Conservation (phyloP, 2,888 invertebrate species). For the Patella caerulea region DNA sequence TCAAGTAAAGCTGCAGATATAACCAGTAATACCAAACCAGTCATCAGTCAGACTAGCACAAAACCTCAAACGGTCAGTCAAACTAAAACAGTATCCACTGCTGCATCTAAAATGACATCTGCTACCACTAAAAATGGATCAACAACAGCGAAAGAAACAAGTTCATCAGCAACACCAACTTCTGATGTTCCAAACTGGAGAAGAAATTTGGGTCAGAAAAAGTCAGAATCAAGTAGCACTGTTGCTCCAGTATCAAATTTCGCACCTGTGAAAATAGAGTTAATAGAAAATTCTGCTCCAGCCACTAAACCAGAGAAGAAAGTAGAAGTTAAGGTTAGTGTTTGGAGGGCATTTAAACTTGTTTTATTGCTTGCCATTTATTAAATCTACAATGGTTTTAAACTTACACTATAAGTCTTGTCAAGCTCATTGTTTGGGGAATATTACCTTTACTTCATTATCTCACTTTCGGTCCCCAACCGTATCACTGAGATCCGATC, state of each 20-base stretch:
- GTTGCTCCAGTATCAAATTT: slow-evolving; percentile 21
- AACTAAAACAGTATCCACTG: slow-evolving; percentile 22
- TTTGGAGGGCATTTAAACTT: too few relatives aligned
- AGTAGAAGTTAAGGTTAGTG: slow-evolving; percentile 29
- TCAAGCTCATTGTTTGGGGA: too few relatives aligned
- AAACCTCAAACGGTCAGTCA: slow-evolving; percentile 18
- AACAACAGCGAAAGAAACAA: slow-evolving; percentile 22
- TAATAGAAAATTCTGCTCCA: slow-evolving; percentile 53
- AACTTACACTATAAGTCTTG: too few relatives aligned
- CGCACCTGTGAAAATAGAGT: slow-evolving; percentile 56
- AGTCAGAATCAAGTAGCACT: slow-evolving; percentile 23
- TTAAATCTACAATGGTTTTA: too few relatives aligned
- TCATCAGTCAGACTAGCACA: not conserved
- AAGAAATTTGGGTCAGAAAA: slow-evolving; percentile 39
- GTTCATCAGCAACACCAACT: slow-evolving; percentile 12
- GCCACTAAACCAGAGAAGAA: slow-evolving; percentile 34
- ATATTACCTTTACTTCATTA: too few relatives aligned
- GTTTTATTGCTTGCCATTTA: too few relatives aligned
- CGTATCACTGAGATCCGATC: too few relatives aligned
- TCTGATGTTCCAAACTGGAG: slow-evolving; percentile 49
- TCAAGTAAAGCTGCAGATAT: slow-evolving; percentile 22
- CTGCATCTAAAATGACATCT: slow-evolving; percentile 21
- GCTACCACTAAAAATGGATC: slow-evolving; percentile 17
- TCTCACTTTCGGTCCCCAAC: too few relatives aligned
- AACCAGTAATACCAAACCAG: slow-evolving; percentile 24